Conservation (phyloP, 2,113 vertebrate genomes). For the Dendropsophus ebraccatus region DNA sequence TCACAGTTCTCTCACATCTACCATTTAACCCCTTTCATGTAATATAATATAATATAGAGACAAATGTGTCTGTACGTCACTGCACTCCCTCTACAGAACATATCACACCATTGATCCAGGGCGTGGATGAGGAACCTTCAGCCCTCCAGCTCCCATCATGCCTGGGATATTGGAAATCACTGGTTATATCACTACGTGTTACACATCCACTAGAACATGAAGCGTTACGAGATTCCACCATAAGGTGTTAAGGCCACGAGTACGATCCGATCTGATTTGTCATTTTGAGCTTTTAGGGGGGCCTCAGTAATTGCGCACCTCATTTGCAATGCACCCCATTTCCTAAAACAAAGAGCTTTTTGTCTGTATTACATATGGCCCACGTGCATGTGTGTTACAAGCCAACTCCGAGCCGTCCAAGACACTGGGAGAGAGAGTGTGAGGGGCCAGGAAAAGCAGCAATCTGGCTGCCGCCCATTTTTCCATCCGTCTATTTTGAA, state of each 20-base stretch:
- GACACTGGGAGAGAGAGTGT: conserved; percentile 24
- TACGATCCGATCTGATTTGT: not conserved
- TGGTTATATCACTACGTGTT: not conserved
- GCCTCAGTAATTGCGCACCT: not conserved
- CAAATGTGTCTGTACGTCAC: too few species aligned
- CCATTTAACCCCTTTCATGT: too few species aligned
- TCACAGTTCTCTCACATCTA: too few species aligned
- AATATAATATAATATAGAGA: too few species aligned
- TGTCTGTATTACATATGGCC: not conserved
- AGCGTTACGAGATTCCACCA: not conserved
- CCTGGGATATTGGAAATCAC: not conserved
- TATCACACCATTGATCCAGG: not conserved
- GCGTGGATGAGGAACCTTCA: too few species aligned
- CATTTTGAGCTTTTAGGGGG: not conserved
- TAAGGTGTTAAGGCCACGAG: not conserved
- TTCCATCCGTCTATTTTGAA: not conserved
- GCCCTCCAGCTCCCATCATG: too few species aligned
- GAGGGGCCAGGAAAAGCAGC: conserved; percentile 47
- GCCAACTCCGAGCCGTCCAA: conserved; percentile 48
- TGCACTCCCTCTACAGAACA: too few species aligned
- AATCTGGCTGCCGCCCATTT: conserved; percentile 23
- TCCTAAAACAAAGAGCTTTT: conserved; percentile 44
- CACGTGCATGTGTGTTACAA: conserved; percentile 40
- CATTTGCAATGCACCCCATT: not conserved
- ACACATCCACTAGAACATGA: not conserved